Conservation (phyloP, 2,797 vertebrate species). For the Coreius guichenoti region DNA sequence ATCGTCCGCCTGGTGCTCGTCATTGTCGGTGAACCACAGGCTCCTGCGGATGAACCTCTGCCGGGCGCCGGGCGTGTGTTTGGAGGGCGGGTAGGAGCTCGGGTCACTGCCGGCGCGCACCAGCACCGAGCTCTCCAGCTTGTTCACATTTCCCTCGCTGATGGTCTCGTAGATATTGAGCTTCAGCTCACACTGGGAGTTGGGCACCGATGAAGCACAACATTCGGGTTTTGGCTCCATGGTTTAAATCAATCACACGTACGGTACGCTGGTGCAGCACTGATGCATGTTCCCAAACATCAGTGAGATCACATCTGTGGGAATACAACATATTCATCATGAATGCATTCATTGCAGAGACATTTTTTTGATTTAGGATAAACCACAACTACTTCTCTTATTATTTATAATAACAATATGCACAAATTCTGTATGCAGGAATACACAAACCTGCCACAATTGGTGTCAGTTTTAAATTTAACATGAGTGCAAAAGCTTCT, state of each 20-base stretch:
- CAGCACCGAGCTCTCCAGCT: conserved; percentile 68
- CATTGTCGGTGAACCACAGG: conserved; percentile 91
- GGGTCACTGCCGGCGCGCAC: conserved; percentile 79
- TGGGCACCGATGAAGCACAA: conserved; percentile 67
- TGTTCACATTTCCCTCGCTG: conserved; percentile 71
- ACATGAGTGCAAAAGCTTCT: background rate
- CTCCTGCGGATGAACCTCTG: conserved; percentile 92
- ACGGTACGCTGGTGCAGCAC: background rate
- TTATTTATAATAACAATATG: background rate
- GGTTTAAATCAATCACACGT: background rate
- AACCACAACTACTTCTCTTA: background rate
- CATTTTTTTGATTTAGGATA: background rate
- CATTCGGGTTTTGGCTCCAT: conserved; percentile 53
- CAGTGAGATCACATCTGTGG: background rate
- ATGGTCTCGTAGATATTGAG: conserved; percentile 70
- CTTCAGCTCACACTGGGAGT: conserved; percentile 65
- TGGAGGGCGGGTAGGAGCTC: conserved; percentile 74
- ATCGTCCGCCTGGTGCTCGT: conserved; percentile 84
- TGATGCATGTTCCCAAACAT: background rate
- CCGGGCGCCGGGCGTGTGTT: conserved; percentile 78
- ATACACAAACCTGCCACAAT: background rate
- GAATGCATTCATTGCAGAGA: background rate
- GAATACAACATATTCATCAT: background rate
- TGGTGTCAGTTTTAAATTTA: background rate
- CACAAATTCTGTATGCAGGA: background rate